Conservation (phyloP, 2,888 invertebrate species). For the Megastigmus dorsalis region DNA sequence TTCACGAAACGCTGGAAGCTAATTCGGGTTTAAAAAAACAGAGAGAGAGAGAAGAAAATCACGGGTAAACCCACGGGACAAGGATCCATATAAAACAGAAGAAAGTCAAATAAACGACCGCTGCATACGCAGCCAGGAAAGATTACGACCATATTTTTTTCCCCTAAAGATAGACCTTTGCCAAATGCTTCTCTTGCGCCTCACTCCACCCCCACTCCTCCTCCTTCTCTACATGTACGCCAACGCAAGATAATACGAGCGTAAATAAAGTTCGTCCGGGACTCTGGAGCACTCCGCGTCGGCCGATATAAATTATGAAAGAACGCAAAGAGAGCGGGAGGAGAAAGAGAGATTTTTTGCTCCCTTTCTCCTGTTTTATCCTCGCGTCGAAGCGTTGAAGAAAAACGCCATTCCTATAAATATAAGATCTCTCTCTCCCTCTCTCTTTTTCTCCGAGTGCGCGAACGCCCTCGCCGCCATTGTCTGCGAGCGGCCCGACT, state of each 20-base stretch:
- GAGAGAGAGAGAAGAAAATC: too few relatives aligned
- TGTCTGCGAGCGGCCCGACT: too few relatives aligned
- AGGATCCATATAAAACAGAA: slow-evolving; percentile 11
- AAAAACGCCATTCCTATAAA: too few relatives aligned
- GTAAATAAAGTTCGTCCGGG: slow-evolving; percentile 37
- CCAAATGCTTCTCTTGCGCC: slow-evolving; percentile 33
- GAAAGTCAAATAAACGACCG: slow-evolving; percentile 31
- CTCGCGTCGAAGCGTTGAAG: too few relatives aligned
- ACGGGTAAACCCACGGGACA: too few relatives aligned
- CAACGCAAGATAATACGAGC: slow-evolving; percentile 33
- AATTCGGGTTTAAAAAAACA: too few relatives aligned
- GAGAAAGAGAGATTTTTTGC: background rate
- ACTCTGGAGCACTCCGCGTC: too few relatives aligned
- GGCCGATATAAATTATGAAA: slow-evolving; percentile 33
- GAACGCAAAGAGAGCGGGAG: background rate
- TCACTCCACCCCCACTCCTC: background rate
- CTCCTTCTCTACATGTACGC: background rate
- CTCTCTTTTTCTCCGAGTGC: too few relatives aligned
- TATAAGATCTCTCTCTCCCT: too few relatives aligned
- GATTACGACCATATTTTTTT: slow-evolving; percentile 39
- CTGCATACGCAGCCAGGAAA: background rate
- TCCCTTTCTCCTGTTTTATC: background rate
- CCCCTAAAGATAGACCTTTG: slow-evolving; percentile 41
- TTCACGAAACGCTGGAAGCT: background rate
- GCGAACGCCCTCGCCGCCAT: too few relatives aligned